These are phyloP conservation scores for Bembecia ichneumoniformis DNA, from an alignment of 2,888 invertebrate genomes.

Conservation along the genomic window DNA sequence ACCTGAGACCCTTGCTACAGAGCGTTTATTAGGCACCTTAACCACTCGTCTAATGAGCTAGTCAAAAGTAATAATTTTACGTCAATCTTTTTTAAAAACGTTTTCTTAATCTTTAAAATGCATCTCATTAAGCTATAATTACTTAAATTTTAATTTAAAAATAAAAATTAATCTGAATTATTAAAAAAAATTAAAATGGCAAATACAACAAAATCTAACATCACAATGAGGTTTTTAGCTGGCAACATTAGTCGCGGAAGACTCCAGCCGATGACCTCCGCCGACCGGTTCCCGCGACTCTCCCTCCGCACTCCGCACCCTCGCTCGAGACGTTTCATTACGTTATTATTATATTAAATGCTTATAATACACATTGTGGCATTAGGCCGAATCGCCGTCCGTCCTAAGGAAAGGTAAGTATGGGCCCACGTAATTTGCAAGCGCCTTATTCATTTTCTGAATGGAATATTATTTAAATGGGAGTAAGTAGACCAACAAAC, in stretches of 20 bases:
- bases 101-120: too few relatives aligned
- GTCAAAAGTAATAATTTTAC: too few relatives aligned
- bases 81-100: too few relatives aligned
- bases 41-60: too few relatives aligned
- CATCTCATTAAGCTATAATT: too few relatives aligned
- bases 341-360: constrained; percentile 73
- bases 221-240: constrained; percentile 30
- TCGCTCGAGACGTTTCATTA: constrained; percentile 64
- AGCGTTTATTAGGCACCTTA: too few relatives aligned
- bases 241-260: constrained; percentile 66
- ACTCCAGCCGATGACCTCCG: constrained; percentile 70
- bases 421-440: constrained; percentile 35
- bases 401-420: constrained; percentile 51
- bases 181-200: too few relatives aligned
- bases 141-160: too few relatives aligned
- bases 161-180: too few relatives aligned
- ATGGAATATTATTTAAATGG: constrained; percentile 22
- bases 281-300: constrained; percentile 58
- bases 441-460: constrained; percentile 40
- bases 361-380: constrained; percentile 69
- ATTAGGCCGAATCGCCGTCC: constrained; percentile 57
- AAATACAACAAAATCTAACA: constrained; percentile 49
- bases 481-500: background rate
- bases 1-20: too few relatives aligned
- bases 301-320: constrained; percentile 10